Percentiles rank a stretch among this genome's conserved stretches.
phyloP scores from a whole-genome alignment of 2,888 invertebrate genomes.

The Eupithecia exiguata region DNA sequence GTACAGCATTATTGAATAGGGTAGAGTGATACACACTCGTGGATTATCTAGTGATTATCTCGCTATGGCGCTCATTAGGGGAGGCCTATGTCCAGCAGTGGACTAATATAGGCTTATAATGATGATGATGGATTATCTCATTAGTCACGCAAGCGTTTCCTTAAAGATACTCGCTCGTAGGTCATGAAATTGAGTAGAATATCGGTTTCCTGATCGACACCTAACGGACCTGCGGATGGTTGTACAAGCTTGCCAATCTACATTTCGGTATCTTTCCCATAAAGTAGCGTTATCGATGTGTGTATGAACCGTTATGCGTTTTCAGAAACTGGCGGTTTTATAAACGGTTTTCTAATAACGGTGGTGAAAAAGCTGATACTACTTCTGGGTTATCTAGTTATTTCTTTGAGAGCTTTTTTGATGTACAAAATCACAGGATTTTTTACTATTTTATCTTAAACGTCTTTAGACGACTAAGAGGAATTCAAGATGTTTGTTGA shows the following conservation, averaged over 20 bases:
- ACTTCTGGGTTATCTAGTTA: background rate
- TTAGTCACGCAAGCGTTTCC: slow-evolving; percentile 20
- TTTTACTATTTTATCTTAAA: background rate
- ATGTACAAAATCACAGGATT: background rate
- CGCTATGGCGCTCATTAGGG: no score
- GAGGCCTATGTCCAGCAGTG: no score
- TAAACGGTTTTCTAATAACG: slow-evolving; percentile 16
- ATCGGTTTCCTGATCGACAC: slow-evolving; percentile 15
- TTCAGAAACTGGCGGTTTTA: slow-evolving; percentile 23
- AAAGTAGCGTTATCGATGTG: slow-evolving; percentile 29
- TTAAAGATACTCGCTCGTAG: background rate
- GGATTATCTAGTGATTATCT: no score
- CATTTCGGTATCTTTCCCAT: slow-evolving; percentile 50
- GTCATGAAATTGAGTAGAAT: slow-evolving; percentile 27
- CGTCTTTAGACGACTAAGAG: background rate
- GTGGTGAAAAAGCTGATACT: background rate
- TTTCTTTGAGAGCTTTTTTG: background rate
- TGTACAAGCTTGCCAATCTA: slow-evolving; percentile 48
- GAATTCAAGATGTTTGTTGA: background rate
- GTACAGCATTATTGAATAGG: no score
- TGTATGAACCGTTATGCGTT: slow-evolving; percentile 2
- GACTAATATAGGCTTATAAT: no score
- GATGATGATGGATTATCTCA: no score
- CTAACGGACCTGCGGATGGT: slow-evolving; percentile 50
- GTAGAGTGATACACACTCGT: background rate